A percentile compares a stretch with the other conserved stretches of the same genome.
These are phyloP conservation scores for Cetoscarus ocellatus DNA, from an alignment of 2,797 vertebrate species.

Conservation along the genomic window DNA sequence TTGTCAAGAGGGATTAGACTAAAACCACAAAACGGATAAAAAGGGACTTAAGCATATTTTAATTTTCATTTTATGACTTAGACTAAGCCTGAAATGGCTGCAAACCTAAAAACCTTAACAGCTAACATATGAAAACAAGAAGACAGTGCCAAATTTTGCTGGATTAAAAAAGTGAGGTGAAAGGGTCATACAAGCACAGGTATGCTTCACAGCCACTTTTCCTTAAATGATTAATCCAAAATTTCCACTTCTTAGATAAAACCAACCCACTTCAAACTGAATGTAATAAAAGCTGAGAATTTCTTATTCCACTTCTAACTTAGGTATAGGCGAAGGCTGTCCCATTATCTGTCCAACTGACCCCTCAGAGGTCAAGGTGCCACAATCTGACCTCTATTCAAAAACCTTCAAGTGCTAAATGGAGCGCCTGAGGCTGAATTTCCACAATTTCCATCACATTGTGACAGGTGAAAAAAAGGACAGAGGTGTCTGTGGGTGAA, in stretches of 20 bases:
- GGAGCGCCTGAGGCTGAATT: slow-evolving; percentile 60
- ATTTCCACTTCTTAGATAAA: neutral
- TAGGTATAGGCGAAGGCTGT: slow-evolving; percentile 28
- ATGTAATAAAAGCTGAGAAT: slow-evolving; percentile 47
- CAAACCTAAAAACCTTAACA: too few relatives aligned
- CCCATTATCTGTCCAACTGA: slow-evolving; percentile 46
- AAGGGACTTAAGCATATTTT: too few relatives aligned
- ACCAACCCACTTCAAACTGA: slow-evolving; percentile 13
- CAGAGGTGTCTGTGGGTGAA: slow-evolving; percentile 67
- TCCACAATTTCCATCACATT: slow-evolving; percentile 52
- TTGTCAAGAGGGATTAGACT: too few relatives aligned
- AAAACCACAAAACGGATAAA: too few relatives aligned
- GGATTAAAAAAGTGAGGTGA: slow-evolving; percentile 8
- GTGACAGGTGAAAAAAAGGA: slow-evolving; percentile 53
- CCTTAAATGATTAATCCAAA: slow-evolving; percentile 6
- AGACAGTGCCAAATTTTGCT: too few relatives aligned
- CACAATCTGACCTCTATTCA: slow-evolving; percentile 64
- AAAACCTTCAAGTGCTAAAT: slow-evolving; percentile 46
- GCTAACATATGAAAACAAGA: too few relatives aligned
- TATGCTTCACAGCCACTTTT: slow-evolving; percentile 17
- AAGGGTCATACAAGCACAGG: neutral
- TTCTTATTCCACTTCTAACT: slow-evolving; percentile 17
- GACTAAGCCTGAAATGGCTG: too few relatives aligned
- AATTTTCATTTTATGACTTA: too few relatives aligned
- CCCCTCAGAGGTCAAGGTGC: slow-evolving; percentile 49